Evolutionary conservation across 2,113 vertebrate species (phyloP).

Genomic region (Acrocephalus arundinaceus): DNA sequence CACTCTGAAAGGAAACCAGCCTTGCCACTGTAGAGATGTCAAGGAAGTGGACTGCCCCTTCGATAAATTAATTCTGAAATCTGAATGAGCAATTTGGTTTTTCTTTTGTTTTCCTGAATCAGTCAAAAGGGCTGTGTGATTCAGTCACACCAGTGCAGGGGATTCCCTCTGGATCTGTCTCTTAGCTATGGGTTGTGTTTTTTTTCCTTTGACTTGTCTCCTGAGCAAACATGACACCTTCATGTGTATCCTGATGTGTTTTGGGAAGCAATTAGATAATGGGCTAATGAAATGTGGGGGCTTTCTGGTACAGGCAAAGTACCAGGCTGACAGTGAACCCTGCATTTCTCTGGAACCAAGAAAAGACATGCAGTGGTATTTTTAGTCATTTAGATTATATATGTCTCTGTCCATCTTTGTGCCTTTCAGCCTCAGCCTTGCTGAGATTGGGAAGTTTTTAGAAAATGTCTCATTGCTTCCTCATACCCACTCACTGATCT

Average conservation of each 20-base stretch:
- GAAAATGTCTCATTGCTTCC: neutral
- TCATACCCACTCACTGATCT: neutral
- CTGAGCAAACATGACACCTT: neutral
- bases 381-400: neutral
- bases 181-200: neutral
- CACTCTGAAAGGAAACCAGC: neutral
- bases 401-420: neutral
- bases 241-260: neutral
- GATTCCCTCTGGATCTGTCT: conserved; percentile 18
- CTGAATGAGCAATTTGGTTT: neutral
- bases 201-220: neutral
- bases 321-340: neutral
- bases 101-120: neutral
- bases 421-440: neutral
- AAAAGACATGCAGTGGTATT: neutral
- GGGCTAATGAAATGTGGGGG: neutral
- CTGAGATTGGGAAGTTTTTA: neutral
- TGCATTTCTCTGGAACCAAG: neutral
- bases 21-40: neutral
- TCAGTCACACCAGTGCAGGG: neutral
- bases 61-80: neutral
- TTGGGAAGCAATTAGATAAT: conserved; percentile 15
- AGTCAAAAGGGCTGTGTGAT: neutral
- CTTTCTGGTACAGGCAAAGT: neutral
- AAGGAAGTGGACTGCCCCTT: neutral